These are phyloP conservation scores for Zophobas morio DNA, from an alignment of 1,140 invertebrate species.

Conservation along the genomic window DNA sequence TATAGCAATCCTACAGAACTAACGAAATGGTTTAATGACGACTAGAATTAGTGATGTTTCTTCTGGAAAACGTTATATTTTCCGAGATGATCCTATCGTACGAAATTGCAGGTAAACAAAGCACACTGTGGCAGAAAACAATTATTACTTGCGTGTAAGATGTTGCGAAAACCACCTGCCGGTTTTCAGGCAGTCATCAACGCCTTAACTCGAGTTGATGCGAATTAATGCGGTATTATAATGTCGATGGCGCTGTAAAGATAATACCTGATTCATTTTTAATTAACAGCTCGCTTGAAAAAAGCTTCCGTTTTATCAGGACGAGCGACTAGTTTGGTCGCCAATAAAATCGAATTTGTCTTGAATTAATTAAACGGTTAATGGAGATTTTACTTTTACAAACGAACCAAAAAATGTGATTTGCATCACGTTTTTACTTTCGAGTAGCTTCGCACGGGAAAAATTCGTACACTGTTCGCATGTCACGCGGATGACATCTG, in stretches of 20 bases:
- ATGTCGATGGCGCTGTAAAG: constrained; percentile 16
- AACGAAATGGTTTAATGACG: no score
- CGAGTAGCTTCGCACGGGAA: neutral
- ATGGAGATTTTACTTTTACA: constrained; percentile 11
- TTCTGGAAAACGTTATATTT: no score
- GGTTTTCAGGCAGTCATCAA: constrained; percentile 4
- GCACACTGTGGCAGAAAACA: neutral
- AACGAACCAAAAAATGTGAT: neutral
- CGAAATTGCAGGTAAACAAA: neutral
- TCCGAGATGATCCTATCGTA: no score
- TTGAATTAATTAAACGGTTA: constrained; percentile 8
- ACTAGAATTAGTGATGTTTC: neutral
- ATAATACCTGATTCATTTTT: constrained; percentile 12
- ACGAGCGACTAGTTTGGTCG: neutral
- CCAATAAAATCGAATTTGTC: constrained; percentile 28
- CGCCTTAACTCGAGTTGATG: constrained; percentile 9
- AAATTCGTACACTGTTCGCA: neutral
- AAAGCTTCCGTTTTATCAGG: constrained; percentile 4
- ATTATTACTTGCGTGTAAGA: neutral
- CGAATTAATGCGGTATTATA: constrained; percentile 12
- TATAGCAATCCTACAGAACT: no score
- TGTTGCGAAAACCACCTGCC: constrained; percentile 28
- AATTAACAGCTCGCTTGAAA: neutral
- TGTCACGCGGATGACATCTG: constrained; percentile 33
- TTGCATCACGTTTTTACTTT: constrained; percentile 8